Percentiles rank a stretch among this genome's conserved stretches.
Conservation (phyloP, 1,140 invertebrate genomes). For the Lepeophtheirus salmonis region DNA sequence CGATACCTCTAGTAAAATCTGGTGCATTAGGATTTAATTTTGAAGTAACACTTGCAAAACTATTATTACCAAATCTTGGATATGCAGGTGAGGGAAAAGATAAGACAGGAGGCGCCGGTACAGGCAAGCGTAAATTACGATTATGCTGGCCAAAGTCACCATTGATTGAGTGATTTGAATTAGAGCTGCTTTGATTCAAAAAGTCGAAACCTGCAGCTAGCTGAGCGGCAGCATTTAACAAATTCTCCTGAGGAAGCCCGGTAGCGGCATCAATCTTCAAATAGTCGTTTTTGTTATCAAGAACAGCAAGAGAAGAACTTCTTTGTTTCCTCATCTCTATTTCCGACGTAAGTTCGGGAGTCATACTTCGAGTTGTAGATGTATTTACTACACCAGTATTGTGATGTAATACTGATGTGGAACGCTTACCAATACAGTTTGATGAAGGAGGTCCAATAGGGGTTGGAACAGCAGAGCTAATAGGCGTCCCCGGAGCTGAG, state of each 20-base stretch:
- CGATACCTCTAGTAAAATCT: constrained; percentile 4
- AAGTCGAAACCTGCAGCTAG: neutral
- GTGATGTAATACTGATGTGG: neutral
- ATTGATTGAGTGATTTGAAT: neutral
- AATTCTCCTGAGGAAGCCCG: too few species aligned
- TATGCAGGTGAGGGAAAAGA: neutral
- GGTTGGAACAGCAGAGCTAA: neutral
- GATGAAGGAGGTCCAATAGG: constrained; percentile 5
- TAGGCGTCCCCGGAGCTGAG: constrained; percentile 13
- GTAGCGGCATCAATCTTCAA: neutral
- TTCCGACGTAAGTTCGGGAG: neutral
- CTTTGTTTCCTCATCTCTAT: neutral
- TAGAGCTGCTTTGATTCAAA: neutral
- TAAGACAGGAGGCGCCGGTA: neutral
- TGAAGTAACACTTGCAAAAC: too few species aligned
- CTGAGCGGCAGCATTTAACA: too few species aligned
- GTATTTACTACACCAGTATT: neutral
- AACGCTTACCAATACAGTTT: neutral
- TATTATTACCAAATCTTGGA: neutral
- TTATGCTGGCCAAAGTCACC: neutral
- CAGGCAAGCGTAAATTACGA: neutral
- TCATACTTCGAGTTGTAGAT: neutral
- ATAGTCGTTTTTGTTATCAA: neutral
- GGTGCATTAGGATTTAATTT: constrained; percentile 13
- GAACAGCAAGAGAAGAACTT: neutral